Evolutionary conservation across 2,888 invertebrate genomes (phyloP), one percentile per base, ranked within the genome.

Genomic region (Phoronis australis): DNA sequence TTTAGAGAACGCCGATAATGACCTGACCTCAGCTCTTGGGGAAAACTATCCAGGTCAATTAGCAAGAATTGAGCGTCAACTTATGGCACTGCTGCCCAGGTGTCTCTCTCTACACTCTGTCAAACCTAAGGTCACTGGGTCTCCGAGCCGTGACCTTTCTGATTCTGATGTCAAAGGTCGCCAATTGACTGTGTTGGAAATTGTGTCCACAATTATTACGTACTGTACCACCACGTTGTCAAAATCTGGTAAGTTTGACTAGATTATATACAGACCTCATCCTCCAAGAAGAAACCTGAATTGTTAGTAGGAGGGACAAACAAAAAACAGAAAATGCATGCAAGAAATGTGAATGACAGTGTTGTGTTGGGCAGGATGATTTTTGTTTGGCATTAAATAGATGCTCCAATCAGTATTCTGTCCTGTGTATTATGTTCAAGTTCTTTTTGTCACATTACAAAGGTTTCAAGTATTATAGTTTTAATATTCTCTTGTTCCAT

Each of bases 41-140:
- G n/a, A n/a, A n/a, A n/a, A n/a, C n/a, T n/a, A n/a, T n/a, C n/a
- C n/a, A 43, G 66, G 69, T 48, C 70, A 71, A 40, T 54, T 75
- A 12, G 83, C 82, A 62, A 82, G 88, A 1, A 79, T 91, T 52
- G 87, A 87, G 66, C 83, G 84, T 56, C 80, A 89, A 37, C 85
- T 89, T 85, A 75, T 90, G 48, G 83, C 85, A 0, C 79, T 91
- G 45, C 80, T 90, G 55, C 83, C 86, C 3, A 82, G 87, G 52
- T 91, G 90, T 58, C 62, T n/a, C n/a, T n/a, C n/a, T n/a, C n/a
- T n/a, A 4, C 24, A 42, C 24, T 4, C 21, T 42, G 42, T n/a
- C n/a, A n/a, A n/a, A n/a, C n/a, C n/a, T n/a, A n/a, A n/a, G n/a
- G n/a, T n/a, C n/a, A n/a, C n/a, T n/a, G n/a, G n/a, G n/a, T n/a